phyloP scores from a whole-genome alignment of 2,113 vertebrate genomes.

The Holacanthus passer region DNA sequence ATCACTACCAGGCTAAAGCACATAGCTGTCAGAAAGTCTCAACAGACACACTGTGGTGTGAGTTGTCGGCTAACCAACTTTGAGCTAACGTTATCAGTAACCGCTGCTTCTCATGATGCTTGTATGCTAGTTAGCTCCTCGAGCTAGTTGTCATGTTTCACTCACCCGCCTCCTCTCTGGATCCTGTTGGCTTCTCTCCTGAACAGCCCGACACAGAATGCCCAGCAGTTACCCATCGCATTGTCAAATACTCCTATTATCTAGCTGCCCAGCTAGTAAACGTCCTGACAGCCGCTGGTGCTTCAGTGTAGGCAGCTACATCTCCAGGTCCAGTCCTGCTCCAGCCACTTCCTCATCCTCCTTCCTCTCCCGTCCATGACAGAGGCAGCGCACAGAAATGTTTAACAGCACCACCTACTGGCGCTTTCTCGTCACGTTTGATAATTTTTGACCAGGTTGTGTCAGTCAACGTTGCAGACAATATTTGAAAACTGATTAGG shows the following conservation, averaged over 20 bases:
- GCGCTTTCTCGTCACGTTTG: too few species aligned
- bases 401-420: conserved; percentile 57
- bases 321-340: conserved; percentile 23
- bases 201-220: conserved; percentile 78
- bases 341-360: conserved; percentile 61
- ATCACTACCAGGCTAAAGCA: not conserved
- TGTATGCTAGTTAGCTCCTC: conserved; percentile 45
- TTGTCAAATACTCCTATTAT: conserved; percentile 65
- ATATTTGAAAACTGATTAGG: too few species aligned
- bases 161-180: conserved; percentile 85
- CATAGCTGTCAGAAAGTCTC: not conserved
- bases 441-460: not conserved
- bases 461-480: not conserved
- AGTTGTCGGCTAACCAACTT: not conserved
- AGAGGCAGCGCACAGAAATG: not conserved
- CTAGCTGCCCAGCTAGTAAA: conserved; percentile 32
- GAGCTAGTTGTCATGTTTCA: not conserved
- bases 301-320: conserved; percentile 10
- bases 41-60: not conserved
- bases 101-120: conserved; percentile 20
- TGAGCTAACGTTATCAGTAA: not conserved
- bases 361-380: conserved; percentile 42
- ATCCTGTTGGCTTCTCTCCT: conserved; percentile 82
- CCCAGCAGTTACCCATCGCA: conserved; percentile 88
- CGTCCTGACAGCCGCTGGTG: conserved; percentile 37